phyloP scores from a whole-genome alignment of 2,797 vertebrate species.

The Tinamus major region DNA sequence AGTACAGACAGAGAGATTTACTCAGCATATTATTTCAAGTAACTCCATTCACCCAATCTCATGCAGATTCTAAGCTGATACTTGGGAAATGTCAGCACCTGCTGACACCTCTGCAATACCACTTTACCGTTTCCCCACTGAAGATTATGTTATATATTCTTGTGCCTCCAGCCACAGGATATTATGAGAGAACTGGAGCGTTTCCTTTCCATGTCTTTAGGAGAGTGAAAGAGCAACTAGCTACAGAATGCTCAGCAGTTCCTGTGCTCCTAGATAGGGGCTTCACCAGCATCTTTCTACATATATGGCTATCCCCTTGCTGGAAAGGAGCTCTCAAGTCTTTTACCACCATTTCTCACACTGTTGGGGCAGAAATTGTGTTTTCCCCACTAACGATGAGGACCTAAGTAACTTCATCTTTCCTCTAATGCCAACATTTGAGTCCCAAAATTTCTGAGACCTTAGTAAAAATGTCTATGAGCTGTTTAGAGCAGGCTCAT shows the following conservation, averaged over 20 bases:
- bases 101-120: background rate
- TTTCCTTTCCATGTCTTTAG: background rate
- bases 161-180: background rate
- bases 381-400: background rate
- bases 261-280: background rate
- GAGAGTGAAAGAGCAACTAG: background rate
- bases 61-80: accelerated
- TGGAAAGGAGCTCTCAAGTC: background rate
- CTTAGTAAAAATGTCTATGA: background rate
- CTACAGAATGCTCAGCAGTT: background rate
- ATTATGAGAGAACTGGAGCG: background rate
- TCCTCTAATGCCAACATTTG: background rate
- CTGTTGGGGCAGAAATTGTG: background rate
- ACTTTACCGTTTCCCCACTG: background rate
- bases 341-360: background rate
- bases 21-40: background rate
- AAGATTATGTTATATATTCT: accelerated
- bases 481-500: background rate
- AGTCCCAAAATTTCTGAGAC: background rate
- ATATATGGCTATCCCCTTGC: background rate
- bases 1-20: background rate
- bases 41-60: background rate
- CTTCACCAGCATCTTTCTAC: background rate
- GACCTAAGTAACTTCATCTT: background rate
- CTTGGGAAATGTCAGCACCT: background rate